Conservation (phyloP, 2,113 vertebrate genomes). For the Perognathus longimembris region DNA sequence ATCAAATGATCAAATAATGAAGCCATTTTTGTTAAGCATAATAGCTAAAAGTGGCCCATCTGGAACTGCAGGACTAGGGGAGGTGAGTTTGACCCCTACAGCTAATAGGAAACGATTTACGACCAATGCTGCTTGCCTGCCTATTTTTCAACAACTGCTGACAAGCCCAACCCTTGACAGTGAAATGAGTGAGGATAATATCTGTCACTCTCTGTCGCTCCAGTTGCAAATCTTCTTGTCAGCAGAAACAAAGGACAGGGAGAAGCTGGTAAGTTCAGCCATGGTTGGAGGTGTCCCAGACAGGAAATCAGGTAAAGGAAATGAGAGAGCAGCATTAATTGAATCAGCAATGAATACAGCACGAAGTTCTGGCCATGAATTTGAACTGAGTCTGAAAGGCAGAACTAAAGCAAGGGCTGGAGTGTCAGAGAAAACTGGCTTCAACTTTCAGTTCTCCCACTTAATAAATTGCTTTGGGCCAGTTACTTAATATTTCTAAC, state of each 20-base stretch:
- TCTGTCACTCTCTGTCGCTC: slow-evolving; percentile 73
- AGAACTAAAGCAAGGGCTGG: background rate
- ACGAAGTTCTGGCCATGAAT: background rate
- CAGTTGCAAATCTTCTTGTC: slow-evolving; percentile 73
- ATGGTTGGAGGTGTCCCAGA: background rate
- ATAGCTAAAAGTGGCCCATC: background rate
- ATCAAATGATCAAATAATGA: slow-evolving; percentile 15
- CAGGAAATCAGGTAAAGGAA: slow-evolving; percentile 18
- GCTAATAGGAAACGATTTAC: slow-evolving; percentile 59
- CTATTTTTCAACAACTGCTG: slow-evolving; percentile 62
- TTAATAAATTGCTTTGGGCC: slow-evolving; percentile 66
- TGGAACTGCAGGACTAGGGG: background rate
- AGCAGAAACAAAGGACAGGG: slow-evolving; percentile 1
- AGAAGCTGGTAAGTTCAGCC: slow-evolving; percentile 18
- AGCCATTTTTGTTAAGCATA: background rate
- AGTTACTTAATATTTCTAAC: slow-evolving; percentile 59
- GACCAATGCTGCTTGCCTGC: background rate
- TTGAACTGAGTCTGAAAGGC: background rate
- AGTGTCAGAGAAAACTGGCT: slow-evolving; percentile 29
- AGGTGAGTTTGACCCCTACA: slow-evolving; percentile 16
- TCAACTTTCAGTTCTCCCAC: slow-evolving; percentile 52
- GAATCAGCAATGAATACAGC: background rate
- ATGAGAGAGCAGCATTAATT: slow-evolving; percentile 26
- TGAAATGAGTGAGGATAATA: slow-evolving; percentile 64
- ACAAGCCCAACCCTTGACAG: slow-evolving; percentile 65